Conservation (phyloP, 2,888 invertebrate species). For the Cancer borealis region DNA sequence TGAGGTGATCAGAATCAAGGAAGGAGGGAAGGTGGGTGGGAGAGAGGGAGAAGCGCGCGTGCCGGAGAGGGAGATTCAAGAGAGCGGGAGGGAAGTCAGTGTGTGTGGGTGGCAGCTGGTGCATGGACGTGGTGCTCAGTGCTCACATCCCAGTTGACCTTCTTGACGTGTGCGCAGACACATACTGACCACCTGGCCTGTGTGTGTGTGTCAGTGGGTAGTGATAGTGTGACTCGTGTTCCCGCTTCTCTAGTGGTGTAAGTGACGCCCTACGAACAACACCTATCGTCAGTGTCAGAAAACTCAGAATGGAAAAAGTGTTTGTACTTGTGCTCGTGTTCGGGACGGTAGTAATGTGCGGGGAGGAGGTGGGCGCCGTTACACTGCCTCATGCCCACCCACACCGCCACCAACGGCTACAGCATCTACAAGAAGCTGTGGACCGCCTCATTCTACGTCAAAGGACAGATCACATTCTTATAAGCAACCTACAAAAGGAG, state of each 20-base stretch:
- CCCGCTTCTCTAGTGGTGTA: no score
- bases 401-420: constrained; percentile 36
- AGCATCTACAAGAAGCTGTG: constrained; percentile 51
- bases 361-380: neutral
- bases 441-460: constrained; percentile 59
- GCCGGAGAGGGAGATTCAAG: neutral
- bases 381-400: neutral
- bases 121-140: neutral
- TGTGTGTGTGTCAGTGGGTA: neutral
- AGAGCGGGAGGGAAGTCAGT: neutral
- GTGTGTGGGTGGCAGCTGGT: neutral
- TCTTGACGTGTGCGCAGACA: neutral
- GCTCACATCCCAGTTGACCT: constrained; percentile 25
- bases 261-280: neutral
- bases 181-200: neutral
- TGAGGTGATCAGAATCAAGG: neutral
- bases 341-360: neutral
- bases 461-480: constrained; percentile 57
- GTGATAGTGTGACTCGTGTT: neutral
- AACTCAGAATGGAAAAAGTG: neutral
- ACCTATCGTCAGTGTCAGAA: neutral
- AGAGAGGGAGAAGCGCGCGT: constrained; percentile 44
- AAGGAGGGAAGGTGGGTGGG: neutral
- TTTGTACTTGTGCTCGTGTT: neutral
- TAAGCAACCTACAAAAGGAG: constrained; percentile 54